phyloP scores from a whole-genome alignment of 2,888 invertebrate species.

The Ischnura elegans region DNA sequence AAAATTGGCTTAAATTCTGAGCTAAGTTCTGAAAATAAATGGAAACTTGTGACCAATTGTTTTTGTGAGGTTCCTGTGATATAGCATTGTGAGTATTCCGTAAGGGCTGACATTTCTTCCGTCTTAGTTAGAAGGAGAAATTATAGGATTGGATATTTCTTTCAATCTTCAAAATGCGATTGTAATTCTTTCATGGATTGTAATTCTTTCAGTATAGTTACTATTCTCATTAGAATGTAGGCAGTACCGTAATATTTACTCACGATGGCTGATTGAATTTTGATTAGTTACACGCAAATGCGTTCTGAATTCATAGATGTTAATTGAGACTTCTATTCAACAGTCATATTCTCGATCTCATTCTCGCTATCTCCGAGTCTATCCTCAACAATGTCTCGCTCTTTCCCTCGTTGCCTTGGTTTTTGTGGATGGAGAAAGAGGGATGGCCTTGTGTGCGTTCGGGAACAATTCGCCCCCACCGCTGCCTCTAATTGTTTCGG shows the following conservation, averaged over 20 bases:
- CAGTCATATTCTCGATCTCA: not conserved
- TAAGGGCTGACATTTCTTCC: too few relatives aligned
- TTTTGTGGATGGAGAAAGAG: not conserved
- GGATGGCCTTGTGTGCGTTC: not conserved
- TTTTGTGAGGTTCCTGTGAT: not conserved
- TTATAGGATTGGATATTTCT: too few relatives aligned
- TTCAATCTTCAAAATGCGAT: too few relatives aligned
- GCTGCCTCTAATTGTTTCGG: conserved; percentile 21
- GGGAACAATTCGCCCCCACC: not conserved
- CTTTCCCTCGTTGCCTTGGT: not conserved
- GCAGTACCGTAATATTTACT: too few relatives aligned
- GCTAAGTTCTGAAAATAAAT: not conserved
- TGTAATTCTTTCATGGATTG: too few relatives aligned
- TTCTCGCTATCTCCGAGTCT: not conserved
- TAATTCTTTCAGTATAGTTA: too few relatives aligned
- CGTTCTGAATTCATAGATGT: too few relatives aligned
- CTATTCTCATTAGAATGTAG: too few relatives aligned
- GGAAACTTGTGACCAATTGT: not conserved
- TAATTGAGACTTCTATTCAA: too few relatives aligned
- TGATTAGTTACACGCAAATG: too few relatives aligned
- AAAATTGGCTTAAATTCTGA: not conserved
- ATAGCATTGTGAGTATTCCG: not conserved
- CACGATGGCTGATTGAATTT: too few relatives aligned
- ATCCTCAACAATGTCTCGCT: not conserved
- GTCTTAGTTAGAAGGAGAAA: too few relatives aligned